Evolutionary conservation across 2,113 vertebrate genomes (phyloP).

Genomic region (Pangasianodon hypophthalmus): DNA sequence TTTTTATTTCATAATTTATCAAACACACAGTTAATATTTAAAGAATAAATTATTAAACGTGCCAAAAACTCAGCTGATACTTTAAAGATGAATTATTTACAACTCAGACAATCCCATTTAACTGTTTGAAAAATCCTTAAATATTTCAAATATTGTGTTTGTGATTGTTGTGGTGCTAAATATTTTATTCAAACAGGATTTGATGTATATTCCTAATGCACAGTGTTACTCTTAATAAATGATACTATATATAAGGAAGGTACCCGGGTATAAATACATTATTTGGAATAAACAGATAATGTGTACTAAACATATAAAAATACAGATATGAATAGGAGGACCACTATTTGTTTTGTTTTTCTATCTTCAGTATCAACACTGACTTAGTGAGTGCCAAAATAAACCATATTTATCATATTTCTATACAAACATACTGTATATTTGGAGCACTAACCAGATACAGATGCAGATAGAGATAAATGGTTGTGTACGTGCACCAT

Average conservation of each 20-base stretch:
- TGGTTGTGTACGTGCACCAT: background rate
- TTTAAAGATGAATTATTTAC: conserved; percentile 2
- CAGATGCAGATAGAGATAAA: background rate
- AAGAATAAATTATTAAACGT: background rate
- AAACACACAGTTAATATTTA: background rate
- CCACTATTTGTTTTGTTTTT: background rate
- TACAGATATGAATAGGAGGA: no score
- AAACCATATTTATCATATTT: background rate
- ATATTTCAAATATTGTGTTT: background rate
- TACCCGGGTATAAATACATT: background rate
- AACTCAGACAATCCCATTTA: background rate
- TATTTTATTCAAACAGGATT: background rate
- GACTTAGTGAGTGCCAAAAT: background rate
- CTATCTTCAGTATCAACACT: background rate
- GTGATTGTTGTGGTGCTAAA: background rate
- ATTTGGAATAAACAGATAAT: background rate
- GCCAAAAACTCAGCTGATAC: background rate
- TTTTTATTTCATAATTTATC: background rate
- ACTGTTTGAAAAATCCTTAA: background rate
- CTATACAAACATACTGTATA: background rate
- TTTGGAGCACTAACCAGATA: background rate
- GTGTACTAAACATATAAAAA: no score
- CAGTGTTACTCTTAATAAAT: background rate
- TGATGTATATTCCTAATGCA: background rate
- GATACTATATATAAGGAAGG: background rate